phyloP scores from a whole-genome alignment of 2,888 invertebrate species.

The Microchrysa polita region DNA sequence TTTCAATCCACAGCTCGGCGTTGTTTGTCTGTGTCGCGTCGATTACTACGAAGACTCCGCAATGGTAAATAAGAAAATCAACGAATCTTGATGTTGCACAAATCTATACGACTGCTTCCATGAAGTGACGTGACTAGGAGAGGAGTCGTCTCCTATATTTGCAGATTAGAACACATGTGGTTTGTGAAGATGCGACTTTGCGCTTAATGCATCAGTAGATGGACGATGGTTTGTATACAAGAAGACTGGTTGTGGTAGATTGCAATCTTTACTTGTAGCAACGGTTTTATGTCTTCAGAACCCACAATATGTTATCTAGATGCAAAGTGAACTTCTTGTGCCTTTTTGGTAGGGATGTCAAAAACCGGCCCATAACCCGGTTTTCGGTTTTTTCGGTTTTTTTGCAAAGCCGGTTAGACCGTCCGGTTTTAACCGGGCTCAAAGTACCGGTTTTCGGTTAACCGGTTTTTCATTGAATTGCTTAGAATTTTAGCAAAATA shows the following conservation, averaged over 20 bases:
- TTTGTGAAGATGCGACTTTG: not conserved
- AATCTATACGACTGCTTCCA: not conserved
- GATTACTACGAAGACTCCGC: constrained; percentile 1
- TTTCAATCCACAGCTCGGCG: not conserved
- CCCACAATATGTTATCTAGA: constrained; percentile 31
- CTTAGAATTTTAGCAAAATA: too few relatives aligned
- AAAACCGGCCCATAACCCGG: too few relatives aligned
- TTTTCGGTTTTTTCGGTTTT: too few relatives aligned
- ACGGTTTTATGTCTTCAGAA: constrained; percentile 25
- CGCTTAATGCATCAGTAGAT: not conserved
- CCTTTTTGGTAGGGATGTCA: too few relatives aligned
- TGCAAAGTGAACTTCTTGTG: constrained; percentile 32
- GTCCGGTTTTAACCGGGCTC: too few relatives aligned
- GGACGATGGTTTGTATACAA: not conserved
- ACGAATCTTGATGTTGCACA: constrained; percentile 15
- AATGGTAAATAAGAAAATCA: constrained; percentile 22
- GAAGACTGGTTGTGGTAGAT: constrained; percentile 35
- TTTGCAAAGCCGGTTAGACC: too few relatives aligned
- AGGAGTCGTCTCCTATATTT: not conserved
- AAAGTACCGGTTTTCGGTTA: too few relatives aligned
- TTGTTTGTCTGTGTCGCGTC: too few relatives aligned
- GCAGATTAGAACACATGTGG: not conserved
- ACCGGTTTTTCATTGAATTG: too few relatives aligned
- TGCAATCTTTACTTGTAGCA: constrained; percentile 36
- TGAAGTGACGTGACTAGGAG: not conserved